A percentile compares a stretch with the other conserved stretches of the same genome.
These are phyloP conservation scores for Smutsia temminckii DNA, from an alignment of 2,797 vertebrate species.

Conservation along the genomic window DNA sequence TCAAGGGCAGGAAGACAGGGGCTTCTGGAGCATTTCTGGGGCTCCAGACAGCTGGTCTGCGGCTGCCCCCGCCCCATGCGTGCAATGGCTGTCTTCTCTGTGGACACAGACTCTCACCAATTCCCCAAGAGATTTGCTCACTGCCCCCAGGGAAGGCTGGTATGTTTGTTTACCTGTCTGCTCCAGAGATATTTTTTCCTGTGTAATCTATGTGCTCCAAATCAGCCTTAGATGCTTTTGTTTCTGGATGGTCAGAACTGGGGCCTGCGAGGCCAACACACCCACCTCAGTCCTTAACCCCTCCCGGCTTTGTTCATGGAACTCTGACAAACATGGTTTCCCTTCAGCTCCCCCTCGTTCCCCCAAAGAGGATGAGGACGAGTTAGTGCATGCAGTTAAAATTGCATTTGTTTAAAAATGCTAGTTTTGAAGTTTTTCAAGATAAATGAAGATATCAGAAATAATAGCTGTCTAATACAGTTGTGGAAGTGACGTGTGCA, in stretches of 20 bases:
- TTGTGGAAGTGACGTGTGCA: not conserved
- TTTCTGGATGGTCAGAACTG: not conserved
- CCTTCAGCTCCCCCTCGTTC: not conserved
- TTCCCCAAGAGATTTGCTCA: not conserved
- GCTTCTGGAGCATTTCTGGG: not conserved
- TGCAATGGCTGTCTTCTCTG: not conserved
- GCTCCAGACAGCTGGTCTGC: not conserved
- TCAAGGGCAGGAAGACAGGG: not conserved
- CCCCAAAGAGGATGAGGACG: not conserved
- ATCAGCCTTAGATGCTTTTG: not conserved
- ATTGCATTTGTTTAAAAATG: not conserved
- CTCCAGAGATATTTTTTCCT: not conserved
- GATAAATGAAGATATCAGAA: not conserved
- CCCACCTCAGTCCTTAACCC: not conserved
- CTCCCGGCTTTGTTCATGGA: not conserved
- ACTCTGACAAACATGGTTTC: not conserved
- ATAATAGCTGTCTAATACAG: not conserved
- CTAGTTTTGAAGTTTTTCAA: not conserved
- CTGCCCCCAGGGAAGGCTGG: not conserved
- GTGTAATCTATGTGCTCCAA: not conserved
- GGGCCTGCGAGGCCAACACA: not conserved
- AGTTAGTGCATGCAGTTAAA: not conserved
- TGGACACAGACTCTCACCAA: not conserved
- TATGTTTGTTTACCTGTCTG: constrained; percentile 38
- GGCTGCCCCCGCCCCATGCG: not conserved